Evolutionary conservation across 2,797 vertebrate species (phyloP).

Genomic region (Sebastiscus albofasciatus): DNA sequence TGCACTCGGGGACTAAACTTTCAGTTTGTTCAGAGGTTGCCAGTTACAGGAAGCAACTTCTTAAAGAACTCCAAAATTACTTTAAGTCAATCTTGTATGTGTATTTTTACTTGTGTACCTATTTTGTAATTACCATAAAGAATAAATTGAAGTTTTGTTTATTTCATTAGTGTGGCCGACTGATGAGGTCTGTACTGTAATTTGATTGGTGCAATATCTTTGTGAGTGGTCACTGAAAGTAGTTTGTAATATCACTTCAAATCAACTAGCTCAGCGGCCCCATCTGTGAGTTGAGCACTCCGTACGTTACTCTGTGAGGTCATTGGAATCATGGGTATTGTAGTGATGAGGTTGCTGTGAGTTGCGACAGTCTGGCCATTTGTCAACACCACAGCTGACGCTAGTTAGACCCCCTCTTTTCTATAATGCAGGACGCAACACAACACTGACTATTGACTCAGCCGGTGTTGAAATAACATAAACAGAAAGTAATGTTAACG

Average conservation of each 20-base stretch:
- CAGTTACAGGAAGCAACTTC: neutral
- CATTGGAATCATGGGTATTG: neutral
- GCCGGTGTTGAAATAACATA: neutral
- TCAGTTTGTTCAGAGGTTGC: neutral
- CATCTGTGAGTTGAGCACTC: neutral
- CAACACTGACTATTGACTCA: neutral
- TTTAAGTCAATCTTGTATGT: too few relatives aligned
- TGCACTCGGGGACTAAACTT: neutral
- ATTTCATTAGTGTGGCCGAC: neutral
- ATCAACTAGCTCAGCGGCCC: neutral
- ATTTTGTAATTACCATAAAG: neutral
- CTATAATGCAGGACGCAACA: neutral
- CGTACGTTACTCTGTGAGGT: neutral
- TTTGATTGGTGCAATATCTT: too few relatives aligned
- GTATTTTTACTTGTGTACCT: neutral
- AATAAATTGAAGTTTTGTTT: neutral
- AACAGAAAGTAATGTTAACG: neutral
- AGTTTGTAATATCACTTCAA: neutral
- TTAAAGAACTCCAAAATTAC: too few relatives aligned
- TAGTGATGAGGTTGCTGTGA: neutral
- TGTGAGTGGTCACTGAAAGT: neutral
- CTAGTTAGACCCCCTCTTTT: neutral
- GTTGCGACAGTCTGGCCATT: too few relatives aligned
- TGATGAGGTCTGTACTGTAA: neutral
- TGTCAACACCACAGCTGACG: too few relatives aligned